A percentile compares a stretch with the other conserved stretches of the same genome.
Conservation (phyloP, 1,140 invertebrate species). For the Lepidostoma basale region DNA sequence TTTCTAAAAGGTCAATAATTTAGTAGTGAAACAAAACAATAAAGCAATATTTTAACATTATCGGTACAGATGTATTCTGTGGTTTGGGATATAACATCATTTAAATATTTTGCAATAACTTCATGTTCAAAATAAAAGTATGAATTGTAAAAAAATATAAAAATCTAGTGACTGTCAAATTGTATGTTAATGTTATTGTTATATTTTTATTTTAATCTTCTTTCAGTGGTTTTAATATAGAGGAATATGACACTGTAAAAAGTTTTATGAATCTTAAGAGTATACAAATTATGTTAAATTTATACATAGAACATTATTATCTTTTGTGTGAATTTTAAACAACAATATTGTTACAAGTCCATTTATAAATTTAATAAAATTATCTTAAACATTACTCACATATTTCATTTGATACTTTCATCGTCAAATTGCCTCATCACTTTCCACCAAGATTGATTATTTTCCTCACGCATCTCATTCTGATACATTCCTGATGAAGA, state of each 20-base stretch:
- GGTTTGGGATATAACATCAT: constrained; percentile 4
- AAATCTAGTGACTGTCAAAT: not conserved
- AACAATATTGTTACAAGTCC: constrained; percentile 18
- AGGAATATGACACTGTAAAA: constrained; percentile 20
- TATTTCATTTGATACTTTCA: not conserved
- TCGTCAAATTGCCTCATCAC: too few relatives aligned
- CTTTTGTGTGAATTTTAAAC: not conserved
- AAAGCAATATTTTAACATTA: constrained; percentile 29
- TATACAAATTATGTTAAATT: constrained; percentile 25
- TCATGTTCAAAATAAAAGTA: constrained; percentile 20
- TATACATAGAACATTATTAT: too few relatives aligned
- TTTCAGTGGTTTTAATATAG: not conserved
- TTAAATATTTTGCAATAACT: constrained; percentile 23
- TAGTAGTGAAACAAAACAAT: constrained; percentile 14
- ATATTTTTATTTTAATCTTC: not conserved
- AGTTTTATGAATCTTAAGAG: constrained; percentile 4
- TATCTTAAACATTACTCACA: too few relatives aligned
- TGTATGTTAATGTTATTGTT: not conserved
- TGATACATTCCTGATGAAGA: too few relatives aligned
- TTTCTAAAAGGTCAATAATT: not conserved
- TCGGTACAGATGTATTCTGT: constrained; percentile 9
- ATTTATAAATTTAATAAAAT: constrained; percentile 12
- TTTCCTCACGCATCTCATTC: too few relatives aligned
- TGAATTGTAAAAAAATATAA: constrained; percentile 15
- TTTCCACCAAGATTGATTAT: too few relatives aligned